These are phyloP conservation scores for Hoplodrina ambigua DNA, from an alignment of 2,888 invertebrate genomes.

Conservation along the genomic window DNA sequence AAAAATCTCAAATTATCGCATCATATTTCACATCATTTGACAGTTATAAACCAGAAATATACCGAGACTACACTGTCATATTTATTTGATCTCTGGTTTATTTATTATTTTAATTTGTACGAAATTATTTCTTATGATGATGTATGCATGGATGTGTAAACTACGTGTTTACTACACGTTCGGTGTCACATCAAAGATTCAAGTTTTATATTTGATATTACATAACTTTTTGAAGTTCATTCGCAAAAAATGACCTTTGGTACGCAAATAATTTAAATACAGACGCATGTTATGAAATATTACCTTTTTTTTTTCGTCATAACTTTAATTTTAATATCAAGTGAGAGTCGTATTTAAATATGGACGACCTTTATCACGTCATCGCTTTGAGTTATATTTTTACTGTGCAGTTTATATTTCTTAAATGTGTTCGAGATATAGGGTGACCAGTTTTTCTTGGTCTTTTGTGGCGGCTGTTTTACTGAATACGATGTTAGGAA, in stretches of 20 bases:
- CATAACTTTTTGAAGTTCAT: slow-evolving; percentile 25
- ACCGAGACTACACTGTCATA: slow-evolving; percentile 18
- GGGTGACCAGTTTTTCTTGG: slow-evolving; percentile 21
- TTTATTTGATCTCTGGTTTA: slow-evolving; percentile 43
- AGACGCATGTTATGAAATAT: slow-evolving; percentile 39
- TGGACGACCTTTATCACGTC: slow-evolving; percentile 32
- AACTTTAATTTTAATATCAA: slow-evolving; percentile 42
- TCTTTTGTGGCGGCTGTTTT: neutral
- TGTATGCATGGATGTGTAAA: slow-evolving; percentile 10
- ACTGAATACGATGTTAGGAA: no score
- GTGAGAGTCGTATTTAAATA: slow-evolving; percentile 33
- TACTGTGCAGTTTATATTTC: slow-evolving; percentile 20
- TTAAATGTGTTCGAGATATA: slow-evolving; percentile 24
- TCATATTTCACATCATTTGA: slow-evolving; percentile 16
- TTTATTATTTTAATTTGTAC: slow-evolving; percentile 40
- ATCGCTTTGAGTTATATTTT: slow-evolving; percentile 37
- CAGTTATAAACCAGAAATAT: slow-evolving; percentile 21
- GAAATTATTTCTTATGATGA: slow-evolving; percentile 31
- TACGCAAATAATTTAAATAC: slow-evolving; percentile 35
- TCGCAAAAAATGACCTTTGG: slow-evolving; percentile 35
- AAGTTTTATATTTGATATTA: slow-evolving; percentile 20
- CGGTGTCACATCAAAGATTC: slow-evolving; percentile 51
- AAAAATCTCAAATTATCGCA: neutral
- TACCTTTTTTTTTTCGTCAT: slow-evolving; percentile 11
- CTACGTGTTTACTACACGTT: slow-evolving; percentile 26